Base-by-base conservation (phyloP, 1,140 invertebrate species). In the Elymnias hypermnestra region DNA sequence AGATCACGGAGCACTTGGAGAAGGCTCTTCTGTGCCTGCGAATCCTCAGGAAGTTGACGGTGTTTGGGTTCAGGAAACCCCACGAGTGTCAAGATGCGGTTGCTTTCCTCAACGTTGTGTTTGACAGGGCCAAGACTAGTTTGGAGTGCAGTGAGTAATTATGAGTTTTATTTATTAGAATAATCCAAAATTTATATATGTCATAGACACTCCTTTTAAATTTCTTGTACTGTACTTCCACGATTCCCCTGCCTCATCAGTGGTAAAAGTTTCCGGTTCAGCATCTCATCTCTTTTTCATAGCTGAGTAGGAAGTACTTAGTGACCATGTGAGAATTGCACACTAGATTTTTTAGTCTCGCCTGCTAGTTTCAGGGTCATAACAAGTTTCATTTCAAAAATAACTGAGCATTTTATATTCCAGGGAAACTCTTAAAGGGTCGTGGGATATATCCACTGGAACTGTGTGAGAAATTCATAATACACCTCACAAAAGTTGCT, bases 151-250 rank as follows among this genome's bases (percentile, higher is more conserved):
- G 94, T 94, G 88, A 93, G 93, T 92, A 71, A 41, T 46, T 54
- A 2, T 21, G n/a, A 22, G 4, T 4, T 8, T 22, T 22, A 22
- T 22, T 5, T 22, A 22, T 4, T 5, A 22, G 21, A 8, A 8
- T 22, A n/a, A n/a, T 22, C 21, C 21, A 8, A 5, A 22, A 5
- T 22, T 22, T 4, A 22, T 22, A 22, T 22, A 22, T 22, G 21
- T 22, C 8, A 8, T 5, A 22, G 21, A 8, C 8, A 22, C 8
- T 22, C n/a, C n/a, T n/a, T n/a, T n/a, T n/a, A n/a, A n/a, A n/a
- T n/a, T n/a, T n/a, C n/a, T n/a, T n/a, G n/a, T n/a, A 63, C 91
- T 95, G 71, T 96, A 98, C 74, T 96, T 97, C 93, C 95, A 97
- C 25, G 93, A 92, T 79, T 98, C 95, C 6, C 95, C 95, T 14